Conservation (phyloP, 2,797 vertebrate genomes). For the Tapera naevia region DNA sequence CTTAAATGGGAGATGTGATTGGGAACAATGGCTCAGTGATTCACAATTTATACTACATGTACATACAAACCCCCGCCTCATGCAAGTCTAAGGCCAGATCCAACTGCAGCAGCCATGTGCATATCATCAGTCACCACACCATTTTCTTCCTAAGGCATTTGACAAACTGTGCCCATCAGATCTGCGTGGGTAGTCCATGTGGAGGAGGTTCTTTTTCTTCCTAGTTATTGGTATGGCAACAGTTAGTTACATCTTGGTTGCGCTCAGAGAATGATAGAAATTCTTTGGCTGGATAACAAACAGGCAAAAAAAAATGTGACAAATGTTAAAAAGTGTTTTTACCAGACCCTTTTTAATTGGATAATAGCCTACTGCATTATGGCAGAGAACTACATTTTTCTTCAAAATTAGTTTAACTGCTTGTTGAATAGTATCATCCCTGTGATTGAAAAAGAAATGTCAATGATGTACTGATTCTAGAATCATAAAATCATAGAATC, state of each 20-base stretch:
- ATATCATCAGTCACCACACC: background rate
- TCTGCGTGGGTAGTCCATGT: conserved; percentile 52
- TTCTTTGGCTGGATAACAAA: conserved; percentile 54
- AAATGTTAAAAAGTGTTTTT: conserved; percentile 41
- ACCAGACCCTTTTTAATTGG: conserved; percentile 26
- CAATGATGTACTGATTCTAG: background rate
- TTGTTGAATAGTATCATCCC: background rate
- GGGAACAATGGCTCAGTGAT: background rate
- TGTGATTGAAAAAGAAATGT: background rate
- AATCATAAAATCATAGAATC: too few species aligned
- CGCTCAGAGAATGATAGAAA: conserved; percentile 50
- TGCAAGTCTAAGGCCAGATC: background rate
- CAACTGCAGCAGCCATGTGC: background rate
- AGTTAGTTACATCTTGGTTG: conserved; percentile 40
- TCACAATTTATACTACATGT: background rate
- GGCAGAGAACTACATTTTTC: background rate
- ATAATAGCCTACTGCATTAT: conserved; percentile 44
- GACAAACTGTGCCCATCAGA: conserved; percentile 42
- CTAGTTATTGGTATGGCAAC: conserved; percentile 57
- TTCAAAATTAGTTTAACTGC: background rate
- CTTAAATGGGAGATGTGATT: background rate
- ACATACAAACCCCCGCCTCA: background rate
- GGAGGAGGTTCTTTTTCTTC: conserved; percentile 63
- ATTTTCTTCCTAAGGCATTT: conserved; percentile 25
- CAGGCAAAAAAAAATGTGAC: conserved; percentile 35